These are phyloP conservation scores for Pelobates fuscus DNA, from an alignment of 2,113 vertebrate species.

Conservation along the genomic window DNA sequence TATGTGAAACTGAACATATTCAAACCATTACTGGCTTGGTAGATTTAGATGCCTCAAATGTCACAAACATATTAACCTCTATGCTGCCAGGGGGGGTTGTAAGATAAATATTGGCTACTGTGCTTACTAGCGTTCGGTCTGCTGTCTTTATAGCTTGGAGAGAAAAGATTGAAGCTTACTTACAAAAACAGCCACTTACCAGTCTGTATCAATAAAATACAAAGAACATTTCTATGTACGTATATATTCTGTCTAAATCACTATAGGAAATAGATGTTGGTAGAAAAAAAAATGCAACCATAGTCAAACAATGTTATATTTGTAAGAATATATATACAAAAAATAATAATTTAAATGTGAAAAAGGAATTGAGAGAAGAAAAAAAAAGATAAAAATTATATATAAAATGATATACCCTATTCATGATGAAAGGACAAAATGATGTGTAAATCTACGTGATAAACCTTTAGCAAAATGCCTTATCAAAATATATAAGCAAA, in stretches of 20 bases:
- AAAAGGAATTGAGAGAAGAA: too few relatives aligned
- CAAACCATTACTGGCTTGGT: not conserved
- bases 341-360: too few relatives aligned
- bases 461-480: constrained; percentile 42
- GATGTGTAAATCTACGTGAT: constrained; percentile 39
- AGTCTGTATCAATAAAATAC: not conserved
- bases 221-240: not conserved
- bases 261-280: too few relatives aligned
- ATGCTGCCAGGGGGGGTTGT: not conserved
- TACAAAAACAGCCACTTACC: not conserved
- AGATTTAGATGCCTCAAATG: not conserved
- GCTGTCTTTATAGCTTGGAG: not conserved
- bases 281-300: too few relatives aligned
- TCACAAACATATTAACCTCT: constrained; percentile 6
- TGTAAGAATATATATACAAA: too few relatives aligned
- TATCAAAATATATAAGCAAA: constrained; percentile 44
- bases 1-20: not conserved
- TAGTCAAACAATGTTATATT: too few relatives aligned
- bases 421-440: constrained; percentile 27
- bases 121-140: not conserved
- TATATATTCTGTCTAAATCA: too few relatives aligned
- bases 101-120: not conserved
- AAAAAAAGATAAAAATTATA: too few relatives aligned
- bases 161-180: not conserved
- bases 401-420: not conserved